Conservation (phyloP, 2,888 invertebrate species). For the Lamproptera curius region DNA sequence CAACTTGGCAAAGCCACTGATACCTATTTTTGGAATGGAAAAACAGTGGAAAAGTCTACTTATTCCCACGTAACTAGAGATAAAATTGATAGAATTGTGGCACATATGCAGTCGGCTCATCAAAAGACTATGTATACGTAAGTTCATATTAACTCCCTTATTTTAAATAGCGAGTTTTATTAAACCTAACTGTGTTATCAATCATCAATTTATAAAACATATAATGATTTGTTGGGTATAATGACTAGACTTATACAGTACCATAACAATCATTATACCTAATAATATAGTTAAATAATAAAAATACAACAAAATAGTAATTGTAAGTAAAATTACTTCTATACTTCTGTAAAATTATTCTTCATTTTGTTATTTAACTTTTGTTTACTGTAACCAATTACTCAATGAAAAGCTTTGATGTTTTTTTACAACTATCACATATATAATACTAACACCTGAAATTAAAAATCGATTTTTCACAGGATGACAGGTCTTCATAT, state of each 20-base stretch:
- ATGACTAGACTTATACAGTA: too few species aligned
- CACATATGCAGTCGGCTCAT: constrained; percentile 90
- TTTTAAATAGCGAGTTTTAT: too few species aligned
- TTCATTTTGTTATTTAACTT: too few species aligned
- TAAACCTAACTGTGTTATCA: too few species aligned
- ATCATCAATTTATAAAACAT: too few species aligned
- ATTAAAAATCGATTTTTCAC: constrained; percentile 17
- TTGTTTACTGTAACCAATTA: too few species aligned
- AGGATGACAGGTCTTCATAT: constrained; percentile 88
- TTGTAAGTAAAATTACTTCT: too few species aligned
- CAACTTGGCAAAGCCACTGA: constrained; percentile 87
- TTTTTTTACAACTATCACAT: too few species aligned
- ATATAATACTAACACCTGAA: neutral
- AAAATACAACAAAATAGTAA: neutral
- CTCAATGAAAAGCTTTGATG: too few species aligned
- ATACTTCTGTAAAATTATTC: too few species aligned
- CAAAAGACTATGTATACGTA: constrained; percentile 92
- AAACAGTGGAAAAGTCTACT: constrained; percentile 82
- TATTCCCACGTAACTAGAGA: constrained; percentile 83
- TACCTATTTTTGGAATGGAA: constrained; percentile 84
- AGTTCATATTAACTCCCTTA: constrained; percentile 57
- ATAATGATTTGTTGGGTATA: too few species aligned
- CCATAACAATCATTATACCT: too few species aligned
- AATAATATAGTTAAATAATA: neutral
- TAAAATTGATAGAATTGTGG: constrained; percentile 85